Base-by-base conservation (phyloP, 2,113 vertebrate genomes). In the Saguinus imperator region DNA sequence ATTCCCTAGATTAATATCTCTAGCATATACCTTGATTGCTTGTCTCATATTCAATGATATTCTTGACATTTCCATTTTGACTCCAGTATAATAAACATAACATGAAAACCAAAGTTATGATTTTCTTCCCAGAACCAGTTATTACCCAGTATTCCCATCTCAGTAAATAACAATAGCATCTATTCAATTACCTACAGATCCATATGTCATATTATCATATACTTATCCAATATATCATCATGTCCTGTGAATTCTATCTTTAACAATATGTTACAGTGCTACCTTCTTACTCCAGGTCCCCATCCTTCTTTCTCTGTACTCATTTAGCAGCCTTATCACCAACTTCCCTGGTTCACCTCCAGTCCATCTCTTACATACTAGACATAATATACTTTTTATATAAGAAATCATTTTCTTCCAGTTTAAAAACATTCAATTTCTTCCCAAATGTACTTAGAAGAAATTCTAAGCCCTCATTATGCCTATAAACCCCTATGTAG, bases 391-490 rank as follows among this genome's bases (percentile, higher is more conserved):
- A 32, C 20, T 79, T 77, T 89, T 66, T 88, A 45, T 76, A 79
- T 10, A 86, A 52, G 35, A 92, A 89, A 48, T 80, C 43, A 68
- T 93, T 96, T 87, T 21, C 25, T 6, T 91, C 35, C 3, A 55
- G 6, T 5, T 94, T 90, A 95, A 66, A 91, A 95, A 86, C 0
- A 50, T 81, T 73, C 66, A 66, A 0, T 52, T 17, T 64, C 12
- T 94, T 87, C 58, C 68, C 20, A 75, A 89, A 68, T 50, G 13
- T 43, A 79, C 64, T 94, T 68, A 75, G 70, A 89, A 96, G n/a
- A 76, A 66, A 91, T 70, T 73, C 21, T 35, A 83, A 92, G 8
- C 17, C 29, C 23, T 81, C 18, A 55, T 50, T 83, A 52, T 45
- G 23, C 29, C 29, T 85, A 1, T 50, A 75, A 52, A 16, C 3